These are phyloP conservation scores for Lycaena phlaeas DNA, from an alignment of 2,888 invertebrate species.

Conservation along the genomic window DNA sequence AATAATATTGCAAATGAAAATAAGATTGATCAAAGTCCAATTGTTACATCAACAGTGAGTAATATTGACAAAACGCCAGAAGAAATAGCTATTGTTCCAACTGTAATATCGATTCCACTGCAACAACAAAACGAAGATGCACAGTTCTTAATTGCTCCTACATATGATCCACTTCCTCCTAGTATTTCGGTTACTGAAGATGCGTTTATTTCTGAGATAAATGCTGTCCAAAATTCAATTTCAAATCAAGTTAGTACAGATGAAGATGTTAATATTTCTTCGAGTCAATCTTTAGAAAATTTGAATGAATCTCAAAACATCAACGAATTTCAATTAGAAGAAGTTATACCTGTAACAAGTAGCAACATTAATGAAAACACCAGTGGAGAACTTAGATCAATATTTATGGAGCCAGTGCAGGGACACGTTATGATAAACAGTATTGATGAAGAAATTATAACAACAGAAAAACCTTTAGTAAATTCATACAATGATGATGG, in stretches of 20 bases:
- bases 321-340: background rate
- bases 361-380: background rate
- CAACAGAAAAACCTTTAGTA: background rate
- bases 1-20: background rate
- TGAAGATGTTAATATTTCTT: too few species aligned
- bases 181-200: background rate
- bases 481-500: background rate
- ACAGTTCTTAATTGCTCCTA: background rate
- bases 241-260: too few species aligned
- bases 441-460: background rate
- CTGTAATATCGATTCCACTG: constrained; percentile 1
- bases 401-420: background rate
- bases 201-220: background rate
- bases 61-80: background rate
- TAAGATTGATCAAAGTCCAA: background rate
- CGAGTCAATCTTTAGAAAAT: background rate
- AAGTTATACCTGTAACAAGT: background rate
- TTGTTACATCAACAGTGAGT: background rate
- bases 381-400: background rate
- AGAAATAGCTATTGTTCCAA: background rate
- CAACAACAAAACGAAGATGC: background rate
- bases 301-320: background rate
- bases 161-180: background rate
- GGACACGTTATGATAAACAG: background rate
- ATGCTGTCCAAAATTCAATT: too few species aligned